Evolutionary conservation across 2,888 invertebrate species (phyloP).

Genomic region (Eupithecia pulchellata): DNA sequence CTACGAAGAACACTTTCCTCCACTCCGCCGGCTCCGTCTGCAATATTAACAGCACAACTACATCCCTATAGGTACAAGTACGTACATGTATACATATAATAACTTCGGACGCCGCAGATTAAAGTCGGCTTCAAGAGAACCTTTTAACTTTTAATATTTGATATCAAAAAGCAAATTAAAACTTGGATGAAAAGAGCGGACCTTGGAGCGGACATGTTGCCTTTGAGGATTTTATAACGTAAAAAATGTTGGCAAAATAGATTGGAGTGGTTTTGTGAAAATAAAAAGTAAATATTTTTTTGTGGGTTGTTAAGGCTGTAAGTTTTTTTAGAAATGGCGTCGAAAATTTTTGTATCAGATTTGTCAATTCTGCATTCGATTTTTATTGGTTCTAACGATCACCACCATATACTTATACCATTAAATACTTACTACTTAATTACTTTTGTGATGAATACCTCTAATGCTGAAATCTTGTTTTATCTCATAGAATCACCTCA

Average conservation of each 20-base stretch:
- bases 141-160: constrained; percentile 40
- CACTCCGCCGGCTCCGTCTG: constrained; percentile 88
- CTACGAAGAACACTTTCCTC: constrained; percentile 90
- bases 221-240: constrained; percentile 24
- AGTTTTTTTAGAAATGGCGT: background rate
- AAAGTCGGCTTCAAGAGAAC: constrained; percentile 32
- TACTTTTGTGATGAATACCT: too few species aligned
- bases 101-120: constrained; percentile 32
- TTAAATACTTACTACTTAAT: too few species aligned
- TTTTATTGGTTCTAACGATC: too few species aligned
- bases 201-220: constrained; percentile 21
- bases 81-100: background rate
- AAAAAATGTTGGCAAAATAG: constrained; percentile 6
- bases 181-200: constrained; percentile 38
- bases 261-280: constrained; percentile 2
- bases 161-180: constrained; percentile 45
- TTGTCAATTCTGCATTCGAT: too few species aligned
- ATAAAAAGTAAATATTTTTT: background rate
- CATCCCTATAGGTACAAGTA: too few species aligned
- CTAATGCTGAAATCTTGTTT: too few species aligned
- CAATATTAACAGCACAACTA: background rate
- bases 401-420: too few species aligned
- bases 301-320: background rate
- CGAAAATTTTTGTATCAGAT: background rate
- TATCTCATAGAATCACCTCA: too few species aligned